A percentile compares a stretch with the other conserved stretches of the same genome.
phyloP scores from a whole-genome alignment of 2,113 vertebrate genomes.

The Micromys minutus region DNA sequence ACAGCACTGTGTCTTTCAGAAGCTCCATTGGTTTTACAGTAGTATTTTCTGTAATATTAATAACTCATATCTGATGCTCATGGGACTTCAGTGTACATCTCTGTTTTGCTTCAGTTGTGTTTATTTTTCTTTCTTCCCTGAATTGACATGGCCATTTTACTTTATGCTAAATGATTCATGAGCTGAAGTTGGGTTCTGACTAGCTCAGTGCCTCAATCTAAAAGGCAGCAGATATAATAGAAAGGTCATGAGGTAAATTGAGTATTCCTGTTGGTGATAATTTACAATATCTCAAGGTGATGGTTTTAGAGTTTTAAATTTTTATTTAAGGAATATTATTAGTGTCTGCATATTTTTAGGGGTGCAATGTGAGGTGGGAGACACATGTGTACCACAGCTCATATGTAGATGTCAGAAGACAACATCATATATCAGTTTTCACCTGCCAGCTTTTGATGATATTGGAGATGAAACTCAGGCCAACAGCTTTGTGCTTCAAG shows the following conservation, averaged over 20 bases:
- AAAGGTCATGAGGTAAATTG: not conserved
- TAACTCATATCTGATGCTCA: not conserved
- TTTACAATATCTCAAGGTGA: not conserved
- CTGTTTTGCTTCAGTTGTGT: constrained; percentile 16
- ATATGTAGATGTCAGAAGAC: not conserved
- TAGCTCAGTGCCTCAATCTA: not conserved
- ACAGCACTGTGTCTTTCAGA: not conserved
- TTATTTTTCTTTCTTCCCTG: constrained; percentile 15
- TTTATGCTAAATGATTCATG: constrained; percentile 41
- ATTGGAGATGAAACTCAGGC: not conserved
- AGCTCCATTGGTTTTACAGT: constrained; percentile 24
- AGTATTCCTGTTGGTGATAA: not conserved
- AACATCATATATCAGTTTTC: not conserved
- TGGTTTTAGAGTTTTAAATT: not conserved
- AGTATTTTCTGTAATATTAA: constrained; percentile 10
- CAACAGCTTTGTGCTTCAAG: not conserved
- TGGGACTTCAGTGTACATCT: not conserved
- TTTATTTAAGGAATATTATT: not conserved
- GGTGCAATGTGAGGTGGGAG: not conserved
- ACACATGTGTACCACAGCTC: not conserved
- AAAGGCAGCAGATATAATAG: not conserved
- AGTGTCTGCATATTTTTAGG: not conserved
- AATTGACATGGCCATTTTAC: not conserved
- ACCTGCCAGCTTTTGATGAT: not conserved
- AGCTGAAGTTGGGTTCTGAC: not conserved